A percentile compares a stretch with the other conserved stretches of the same genome.
phyloP scores from a whole-genome alignment of 2,113 vertebrate species.

The Muntiacus reevesi region DNA sequence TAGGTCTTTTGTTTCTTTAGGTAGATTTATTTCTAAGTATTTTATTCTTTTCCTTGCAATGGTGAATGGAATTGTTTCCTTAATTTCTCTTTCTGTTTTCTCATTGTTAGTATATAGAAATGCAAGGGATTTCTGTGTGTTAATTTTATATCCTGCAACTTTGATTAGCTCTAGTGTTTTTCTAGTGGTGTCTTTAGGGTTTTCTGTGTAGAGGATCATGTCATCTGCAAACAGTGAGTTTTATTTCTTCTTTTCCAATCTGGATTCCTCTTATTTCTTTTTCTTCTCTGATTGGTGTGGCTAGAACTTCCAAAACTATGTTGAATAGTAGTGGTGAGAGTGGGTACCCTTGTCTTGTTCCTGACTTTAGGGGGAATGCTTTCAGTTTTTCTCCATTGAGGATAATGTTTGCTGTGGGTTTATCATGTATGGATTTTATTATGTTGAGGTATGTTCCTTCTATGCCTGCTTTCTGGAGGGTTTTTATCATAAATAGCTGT shows the following conservation, averaged over 20 bases:
- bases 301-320: background rate
- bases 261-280: background rate
- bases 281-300: background rate
- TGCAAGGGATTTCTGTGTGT: background rate
- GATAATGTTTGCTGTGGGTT: background rate
- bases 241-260: background rate
- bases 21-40: background rate
- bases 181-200: background rate
- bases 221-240: background rate
- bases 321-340: background rate
- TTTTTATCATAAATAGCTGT: background rate
- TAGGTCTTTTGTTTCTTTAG: background rate
- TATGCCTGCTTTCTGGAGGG: background rate
- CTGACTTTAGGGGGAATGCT: background rate
- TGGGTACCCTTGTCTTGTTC: background rate
- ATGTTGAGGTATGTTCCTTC: background rate
- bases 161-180: background rate
- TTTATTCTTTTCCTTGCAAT: background rate
- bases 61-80: background rate
- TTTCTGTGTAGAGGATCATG: background rate
- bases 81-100: background rate
- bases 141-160: background rate
- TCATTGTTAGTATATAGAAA: background rate
- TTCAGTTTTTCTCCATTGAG: background rate
- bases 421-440: background rate